phyloP scores from a whole-genome alignment of 2,113 vertebrate genomes.

The Takifugu flavidus region DNA sequence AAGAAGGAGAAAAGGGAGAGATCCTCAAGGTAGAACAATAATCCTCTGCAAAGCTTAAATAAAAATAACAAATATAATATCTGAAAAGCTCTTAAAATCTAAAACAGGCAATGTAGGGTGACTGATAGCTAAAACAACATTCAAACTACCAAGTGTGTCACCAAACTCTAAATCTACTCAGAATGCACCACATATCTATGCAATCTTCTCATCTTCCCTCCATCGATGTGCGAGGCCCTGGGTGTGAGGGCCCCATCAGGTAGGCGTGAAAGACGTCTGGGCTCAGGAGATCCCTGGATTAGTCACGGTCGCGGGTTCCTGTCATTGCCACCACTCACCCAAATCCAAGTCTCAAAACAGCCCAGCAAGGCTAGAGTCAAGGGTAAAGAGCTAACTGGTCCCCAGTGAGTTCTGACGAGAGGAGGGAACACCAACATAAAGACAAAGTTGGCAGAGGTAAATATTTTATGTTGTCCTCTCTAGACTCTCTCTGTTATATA shows the following conservation, averaged over 20 bases:
- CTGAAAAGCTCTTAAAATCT: no score
- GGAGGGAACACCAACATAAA: no score
- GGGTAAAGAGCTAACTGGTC: constrained; percentile 24
- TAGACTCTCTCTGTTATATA: no score
- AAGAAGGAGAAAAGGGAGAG: no score
- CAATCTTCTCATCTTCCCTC: not conserved
- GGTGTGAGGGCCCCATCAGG: constrained; percentile 33
- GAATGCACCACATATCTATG: not conserved
- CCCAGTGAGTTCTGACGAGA: not conserved
- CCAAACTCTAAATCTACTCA: constrained; percentile 14
- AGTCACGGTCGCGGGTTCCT: constrained; percentile 54
- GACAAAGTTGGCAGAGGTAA: no score
- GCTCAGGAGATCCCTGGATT: constrained; percentile 70
- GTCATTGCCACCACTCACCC: constrained; percentile 40
- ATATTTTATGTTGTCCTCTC: no score
- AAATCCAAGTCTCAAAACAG: constrained; percentile 38
- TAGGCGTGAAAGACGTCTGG: constrained; percentile 68
- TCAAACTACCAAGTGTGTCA: not conserved
- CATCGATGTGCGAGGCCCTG: constrained; percentile 10
- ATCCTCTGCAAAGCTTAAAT: no score
- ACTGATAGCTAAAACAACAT: no score
- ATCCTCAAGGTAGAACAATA: no score
- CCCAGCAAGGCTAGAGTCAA: constrained; percentile 20
- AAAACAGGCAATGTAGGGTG: no score
- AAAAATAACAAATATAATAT: no score